Conservation (phyloP, 1,140 invertebrate genomes). For the Papilio aristodemus region DNA sequence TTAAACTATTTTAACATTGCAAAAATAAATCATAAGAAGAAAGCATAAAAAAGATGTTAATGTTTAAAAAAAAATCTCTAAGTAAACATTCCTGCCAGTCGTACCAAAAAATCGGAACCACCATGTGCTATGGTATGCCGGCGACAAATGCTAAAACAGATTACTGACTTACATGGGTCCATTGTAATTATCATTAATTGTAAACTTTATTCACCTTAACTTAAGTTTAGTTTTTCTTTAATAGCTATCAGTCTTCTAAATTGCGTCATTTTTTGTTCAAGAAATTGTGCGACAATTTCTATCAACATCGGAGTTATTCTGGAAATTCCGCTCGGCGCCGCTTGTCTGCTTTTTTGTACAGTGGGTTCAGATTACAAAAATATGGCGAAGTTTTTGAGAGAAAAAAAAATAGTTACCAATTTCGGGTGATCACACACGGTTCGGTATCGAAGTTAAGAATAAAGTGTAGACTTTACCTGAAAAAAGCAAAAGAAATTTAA, state of each 20-base stretch:
- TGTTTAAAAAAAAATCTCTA: slow-evolving; percentile 34
- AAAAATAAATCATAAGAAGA: background rate
- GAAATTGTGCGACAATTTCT: slow-evolving; percentile 8
- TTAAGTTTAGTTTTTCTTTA: slow-evolving; percentile 15
- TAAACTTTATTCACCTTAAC: background rate
- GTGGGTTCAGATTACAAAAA: slow-evolving; percentile 32
- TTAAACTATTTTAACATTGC: too few relatives aligned
- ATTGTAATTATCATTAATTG: background rate
- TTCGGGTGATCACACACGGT: background rate
- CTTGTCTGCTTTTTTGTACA: slow-evolving; percentile 37
- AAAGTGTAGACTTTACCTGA: slow-evolving; percentile 37
- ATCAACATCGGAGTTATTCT: slow-evolving; percentile 40
- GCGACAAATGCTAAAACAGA: slow-evolving; percentile 46
- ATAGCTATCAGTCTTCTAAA: background rate
- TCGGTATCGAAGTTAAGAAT: background rate
- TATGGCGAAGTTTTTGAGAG: background rate
- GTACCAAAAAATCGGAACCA: slow-evolving; percentile 28
- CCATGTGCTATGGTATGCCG: slow-evolving; percentile 35
- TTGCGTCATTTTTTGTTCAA: too few relatives aligned
- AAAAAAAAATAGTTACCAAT: background rate
- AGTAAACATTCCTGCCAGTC: slow-evolving; percentile 28
- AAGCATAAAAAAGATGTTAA: too few relatives aligned
- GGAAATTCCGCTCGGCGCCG: slow-evolving; percentile 42
- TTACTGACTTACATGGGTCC: slow-evolving; percentile 37
- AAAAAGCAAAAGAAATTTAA: slow-evolving; percentile 17